Conservation (phyloP, 1,140 invertebrate species). For the Drosophila hydei region DNA sequence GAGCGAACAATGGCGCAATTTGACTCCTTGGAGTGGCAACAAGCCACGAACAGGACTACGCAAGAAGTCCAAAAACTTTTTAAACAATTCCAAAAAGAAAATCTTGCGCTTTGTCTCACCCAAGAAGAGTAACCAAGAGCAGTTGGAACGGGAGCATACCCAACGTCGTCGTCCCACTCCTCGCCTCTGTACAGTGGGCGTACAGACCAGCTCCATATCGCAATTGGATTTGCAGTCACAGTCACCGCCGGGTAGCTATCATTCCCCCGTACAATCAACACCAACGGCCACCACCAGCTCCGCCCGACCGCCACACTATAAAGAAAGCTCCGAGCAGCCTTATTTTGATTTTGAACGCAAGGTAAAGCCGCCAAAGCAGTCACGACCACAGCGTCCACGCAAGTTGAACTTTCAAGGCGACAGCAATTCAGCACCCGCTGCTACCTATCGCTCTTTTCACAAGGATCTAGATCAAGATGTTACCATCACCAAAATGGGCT, state of each 20-base stretch:
- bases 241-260: constrained; percentile 77
- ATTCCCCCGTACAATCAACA: constrained; percentile 71
- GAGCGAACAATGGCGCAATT: constrained; percentile 68
- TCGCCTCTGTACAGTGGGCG: constrained; percentile 60
- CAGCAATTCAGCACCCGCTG: constrained; percentile 23
- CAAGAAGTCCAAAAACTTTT: constrained; percentile 65
- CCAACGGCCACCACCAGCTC: constrained; percentile 55
- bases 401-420: constrained; percentile 64
- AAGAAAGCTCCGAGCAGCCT: constrained; percentile 31
- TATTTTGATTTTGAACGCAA: constrained; percentile 76
- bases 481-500: constrained; percentile 72
- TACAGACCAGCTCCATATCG: constrained; percentile 72
- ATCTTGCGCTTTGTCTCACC: constrained; percentile 77
- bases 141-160: neutral
- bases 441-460: constrained; percentile 75
- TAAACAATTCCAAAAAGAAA: constrained; percentile 75
- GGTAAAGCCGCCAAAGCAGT: constrained; percentile 62
- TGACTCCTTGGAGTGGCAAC: constrained; percentile 63
- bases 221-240: constrained; percentile 58
- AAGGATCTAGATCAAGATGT: constrained; percentile 78
- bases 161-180: constrained; percentile 13
- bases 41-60: constrained; percentile 42
- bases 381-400: constrained; percentile 57
- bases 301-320: constrained; percentile 38
- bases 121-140: constrained; percentile 62